phyloP scores from a whole-genome alignment of 2,797 vertebrate genomes.

The Molossus alvarezi region DNA sequence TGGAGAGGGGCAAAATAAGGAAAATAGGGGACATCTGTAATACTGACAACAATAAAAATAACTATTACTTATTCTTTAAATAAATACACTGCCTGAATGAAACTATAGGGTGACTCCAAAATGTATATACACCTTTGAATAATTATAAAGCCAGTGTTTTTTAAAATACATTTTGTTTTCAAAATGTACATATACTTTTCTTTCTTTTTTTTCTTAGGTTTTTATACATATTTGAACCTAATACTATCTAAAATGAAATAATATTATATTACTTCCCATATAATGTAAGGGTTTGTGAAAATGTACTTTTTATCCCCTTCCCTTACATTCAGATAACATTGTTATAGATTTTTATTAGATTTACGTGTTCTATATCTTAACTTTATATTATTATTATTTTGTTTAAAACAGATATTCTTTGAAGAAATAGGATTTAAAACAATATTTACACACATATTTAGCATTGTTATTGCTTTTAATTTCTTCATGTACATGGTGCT shows the following conservation, averaged over 20 bases:
- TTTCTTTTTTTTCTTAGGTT: background rate
- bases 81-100: background rate
- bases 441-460: background rate
- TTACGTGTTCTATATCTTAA: background rate
- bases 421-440: background rate
- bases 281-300: background rate
- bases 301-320: background rate
- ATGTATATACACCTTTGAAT: no score
- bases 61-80: background rate
- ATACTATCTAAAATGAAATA: background rate
- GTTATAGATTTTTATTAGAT: background rate
- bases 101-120: background rate
- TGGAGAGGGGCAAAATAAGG: no score
- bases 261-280: background rate
- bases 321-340: background rate
- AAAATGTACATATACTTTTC: no score
- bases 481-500: background rate
- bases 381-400: background rate
- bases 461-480: background rate
- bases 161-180: no score
- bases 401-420: background rate
- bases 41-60: no score
- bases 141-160: no score
- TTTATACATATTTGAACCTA: background rate
- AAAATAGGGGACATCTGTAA: no score